Evolutionary conservation across 2,797 vertebrate species (phyloP).

Genomic region (Hemibagrus guttatus): DNA sequence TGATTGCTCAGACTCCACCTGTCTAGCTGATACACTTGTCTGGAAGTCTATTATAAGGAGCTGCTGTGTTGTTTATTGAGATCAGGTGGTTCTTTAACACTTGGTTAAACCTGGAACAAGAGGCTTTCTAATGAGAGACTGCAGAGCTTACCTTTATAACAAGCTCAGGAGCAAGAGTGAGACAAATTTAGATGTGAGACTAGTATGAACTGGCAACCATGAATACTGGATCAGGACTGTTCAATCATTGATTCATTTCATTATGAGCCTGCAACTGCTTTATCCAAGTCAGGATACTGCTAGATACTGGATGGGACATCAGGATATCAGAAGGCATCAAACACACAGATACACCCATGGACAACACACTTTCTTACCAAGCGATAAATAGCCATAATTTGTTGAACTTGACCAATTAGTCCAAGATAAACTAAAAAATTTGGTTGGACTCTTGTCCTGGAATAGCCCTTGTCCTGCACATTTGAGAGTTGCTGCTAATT

Average conservation of each 20-base stretch:
- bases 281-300: neutral
- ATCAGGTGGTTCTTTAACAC: constrained; percentile 31
- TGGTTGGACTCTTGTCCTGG: neutral
- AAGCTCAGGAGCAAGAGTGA: neutral
- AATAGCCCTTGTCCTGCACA: neutral
- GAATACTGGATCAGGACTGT: neutral
- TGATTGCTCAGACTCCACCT: constrained; percentile 14
- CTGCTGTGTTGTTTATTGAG: constrained; percentile 20
- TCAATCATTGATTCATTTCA: neutral
- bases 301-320: neutral
- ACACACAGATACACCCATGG: neutral
- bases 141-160: neutral
- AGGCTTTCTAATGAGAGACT: neutral
- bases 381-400: neutral
- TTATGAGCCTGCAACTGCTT: neutral
- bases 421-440: neutral
- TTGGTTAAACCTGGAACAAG: constrained; percentile 16
- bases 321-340: neutral
- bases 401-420: neutral
- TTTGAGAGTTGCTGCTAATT: neutral
- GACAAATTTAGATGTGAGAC: constrained; percentile 1
- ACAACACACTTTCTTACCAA: neutral
- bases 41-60: constrained; percentile 18
- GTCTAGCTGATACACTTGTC: constrained; percentile 32
- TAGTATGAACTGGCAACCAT: neutral